These are phyloP conservation scores for Sapajus apella DNA, from an alignment of 2,113 vertebrate genomes.

Conservation along the genomic window DNA sequence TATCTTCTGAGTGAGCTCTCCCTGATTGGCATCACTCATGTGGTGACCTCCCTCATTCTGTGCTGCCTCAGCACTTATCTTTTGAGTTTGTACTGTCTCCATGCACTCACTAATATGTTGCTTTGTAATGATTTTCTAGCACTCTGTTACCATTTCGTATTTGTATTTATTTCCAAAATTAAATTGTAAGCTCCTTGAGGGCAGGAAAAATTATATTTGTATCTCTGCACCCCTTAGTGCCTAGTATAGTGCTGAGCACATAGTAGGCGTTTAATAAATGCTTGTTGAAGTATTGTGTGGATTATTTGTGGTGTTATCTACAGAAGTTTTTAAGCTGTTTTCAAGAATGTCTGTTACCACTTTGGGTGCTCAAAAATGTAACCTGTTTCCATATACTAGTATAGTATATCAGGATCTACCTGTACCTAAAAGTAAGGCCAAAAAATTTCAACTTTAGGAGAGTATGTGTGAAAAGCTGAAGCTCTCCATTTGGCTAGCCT, in stretches of 20 bases:
- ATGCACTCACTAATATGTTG: slow-evolving; percentile 52
- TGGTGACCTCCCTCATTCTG: not conserved
- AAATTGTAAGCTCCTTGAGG: slow-evolving; percentile 78
- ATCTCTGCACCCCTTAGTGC: slow-evolving; percentile 60
- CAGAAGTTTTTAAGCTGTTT: not conserved
- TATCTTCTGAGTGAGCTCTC: not conserved
- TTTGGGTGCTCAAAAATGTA: not conserved
- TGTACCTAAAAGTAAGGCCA: not conserved
- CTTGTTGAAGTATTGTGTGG: slow-evolving; percentile 65
- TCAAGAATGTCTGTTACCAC: not conserved
- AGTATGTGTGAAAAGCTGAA: slow-evolving; percentile 15
- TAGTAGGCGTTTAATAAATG: slow-evolving; percentile 78
- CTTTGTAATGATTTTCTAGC: slow-evolving; percentile 61
- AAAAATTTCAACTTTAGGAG: not conserved
- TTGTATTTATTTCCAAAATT: slow-evolving; percentile 71
- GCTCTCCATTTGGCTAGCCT: not conserved
- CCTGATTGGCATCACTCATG: not conserved
- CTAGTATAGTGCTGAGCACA: slow-evolving; percentile 74
- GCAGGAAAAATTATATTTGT: slow-evolving; percentile 69
- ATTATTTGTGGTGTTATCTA: slow-evolving; percentile 48
- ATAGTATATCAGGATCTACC: not conserved
- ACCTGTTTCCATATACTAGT: not conserved
- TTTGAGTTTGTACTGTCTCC: slow-evolving; percentile 49
- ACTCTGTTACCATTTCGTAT: slow-evolving; percentile 43
- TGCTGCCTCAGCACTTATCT: slow-evolving; percentile 13